These are phyloP conservation scores for Lanius ludovicianus DNA, from an alignment of 2,113 vertebrate species.

Conservation along the genomic window DNA sequence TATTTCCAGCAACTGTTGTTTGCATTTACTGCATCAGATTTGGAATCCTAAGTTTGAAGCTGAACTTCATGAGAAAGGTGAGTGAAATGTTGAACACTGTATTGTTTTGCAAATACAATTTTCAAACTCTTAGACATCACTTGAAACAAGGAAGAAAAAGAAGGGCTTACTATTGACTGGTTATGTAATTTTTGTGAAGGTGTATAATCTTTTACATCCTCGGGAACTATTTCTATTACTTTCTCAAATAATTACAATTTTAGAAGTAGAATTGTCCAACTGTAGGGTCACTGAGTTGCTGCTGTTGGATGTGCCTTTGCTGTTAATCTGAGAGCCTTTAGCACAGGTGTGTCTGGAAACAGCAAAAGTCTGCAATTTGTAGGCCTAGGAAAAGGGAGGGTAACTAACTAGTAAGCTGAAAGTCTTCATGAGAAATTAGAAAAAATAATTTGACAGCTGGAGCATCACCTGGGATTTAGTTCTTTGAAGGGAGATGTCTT, in stretches of 20 bases:
- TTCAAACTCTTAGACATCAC: neutral
- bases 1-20: neutral
- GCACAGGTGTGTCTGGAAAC: neutral
- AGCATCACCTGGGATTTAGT: neutral
- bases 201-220: neutral
- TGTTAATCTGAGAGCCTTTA: neutral
- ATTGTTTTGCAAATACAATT: neutral
- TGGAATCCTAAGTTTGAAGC: neutral
- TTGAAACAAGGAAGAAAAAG: neutral
- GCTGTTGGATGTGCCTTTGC: neutral
- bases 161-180: neutral
- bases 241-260: neutral
- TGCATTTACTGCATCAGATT: neutral
- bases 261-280: neutral
- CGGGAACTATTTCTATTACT: neutral
- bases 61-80: fast-evolving
- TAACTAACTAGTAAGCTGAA: neutral
- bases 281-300: neutral
- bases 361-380: neutral
- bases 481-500: neutral
- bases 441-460: neutral
- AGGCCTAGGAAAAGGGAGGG: neutral
- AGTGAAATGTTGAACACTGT: neutral
- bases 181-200: neutral
- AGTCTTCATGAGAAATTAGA: neutral